These are phyloP conservation scores for Musca vetustissima DNA, from an alignment of 1,140 invertebrate genomes.

Conservation along the genomic window DNA sequence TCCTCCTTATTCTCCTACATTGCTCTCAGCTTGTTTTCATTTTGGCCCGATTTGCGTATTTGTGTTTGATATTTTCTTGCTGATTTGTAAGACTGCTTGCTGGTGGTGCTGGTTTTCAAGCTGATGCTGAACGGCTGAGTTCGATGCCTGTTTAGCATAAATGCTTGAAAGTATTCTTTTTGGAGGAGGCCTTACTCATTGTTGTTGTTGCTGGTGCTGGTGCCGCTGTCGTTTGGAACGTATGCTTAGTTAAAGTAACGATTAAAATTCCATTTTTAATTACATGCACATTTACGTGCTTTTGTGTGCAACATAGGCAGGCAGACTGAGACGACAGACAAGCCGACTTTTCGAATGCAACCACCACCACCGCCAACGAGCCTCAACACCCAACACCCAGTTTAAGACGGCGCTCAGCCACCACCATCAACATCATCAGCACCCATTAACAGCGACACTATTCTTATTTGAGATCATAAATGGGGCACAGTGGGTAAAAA, in stretches of 20 bases:
- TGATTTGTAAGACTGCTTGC: slow-evolving; percentile 9
- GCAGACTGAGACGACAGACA: too few relatives aligned
- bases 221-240: neutral
- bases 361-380: neutral
- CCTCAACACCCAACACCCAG: neutral
- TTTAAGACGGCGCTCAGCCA: too few relatives aligned
- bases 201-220: slow-evolving; percentile 4
- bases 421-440: too few relatives aligned
- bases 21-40: too few relatives aligned
- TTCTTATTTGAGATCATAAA: too few relatives aligned
- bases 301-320: slow-evolving; percentile 15
- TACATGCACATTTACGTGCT: slow-evolving; percentile 24
- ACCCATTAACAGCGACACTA: too few relatives aligned
- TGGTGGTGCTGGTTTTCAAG: neutral
- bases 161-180: slow-evolving; percentile 13
- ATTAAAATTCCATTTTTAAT: slow-evolving; percentile 28
- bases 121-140: neutral
- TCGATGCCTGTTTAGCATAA: slow-evolving; percentile 9
- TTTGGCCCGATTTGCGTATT: slow-evolving; percentile 11
- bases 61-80: neutral
- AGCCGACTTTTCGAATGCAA: too few relatives aligned
- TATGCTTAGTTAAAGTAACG: slow-evolving; percentile 25
- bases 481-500: too few relatives aligned
- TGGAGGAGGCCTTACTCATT: too few relatives aligned
- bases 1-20: too few relatives aligned